Evolutionary conservation across 2,888 invertebrate genomes (phyloP).

Genomic region (Crossocerus cetratus): DNA sequence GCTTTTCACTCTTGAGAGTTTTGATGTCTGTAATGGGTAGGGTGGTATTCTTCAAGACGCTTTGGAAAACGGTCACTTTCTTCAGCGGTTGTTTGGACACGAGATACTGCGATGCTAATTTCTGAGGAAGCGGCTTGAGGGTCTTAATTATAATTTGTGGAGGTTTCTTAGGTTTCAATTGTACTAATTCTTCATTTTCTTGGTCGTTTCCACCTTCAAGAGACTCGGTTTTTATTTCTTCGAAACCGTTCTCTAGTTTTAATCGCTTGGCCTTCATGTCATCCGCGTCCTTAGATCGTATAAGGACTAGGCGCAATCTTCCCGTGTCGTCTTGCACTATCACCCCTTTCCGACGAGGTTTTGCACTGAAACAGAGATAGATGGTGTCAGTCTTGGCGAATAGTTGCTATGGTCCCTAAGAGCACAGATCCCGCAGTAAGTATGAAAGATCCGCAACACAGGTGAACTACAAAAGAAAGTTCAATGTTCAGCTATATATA

Average conservation of each 20-base stretch:
- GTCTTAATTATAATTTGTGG: not conserved
- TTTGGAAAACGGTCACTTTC: not conserved
- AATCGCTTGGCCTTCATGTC: not conserved
- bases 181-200: not conserved
- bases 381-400: conserved; percentile 30
- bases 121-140: not conserved
- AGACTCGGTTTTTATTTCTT: not conserved
- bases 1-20: too few relatives aligned
- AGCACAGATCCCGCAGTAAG: too few relatives aligned
- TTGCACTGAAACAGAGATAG: conserved; percentile 61
- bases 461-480: too few relatives aligned
- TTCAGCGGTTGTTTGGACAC: not conserved
- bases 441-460: too few relatives aligned
- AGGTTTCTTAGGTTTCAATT: not conserved
- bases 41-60: not conserved
- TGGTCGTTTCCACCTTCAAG: not conserved
- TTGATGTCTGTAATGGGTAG: too few relatives aligned
- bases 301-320: conserved; percentile 20
- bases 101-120: not conserved
- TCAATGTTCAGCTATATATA: too few relatives aligned
- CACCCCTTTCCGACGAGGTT: conserved; percentile 33
- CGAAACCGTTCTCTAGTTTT: not conserved
- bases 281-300: conserved; percentile 12
- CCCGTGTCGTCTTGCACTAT: conserved; percentile 20
- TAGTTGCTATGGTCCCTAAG: too few relatives aligned